These are phyloP conservation scores for Penaeus japonicus DNA, from an alignment of 1,140 invertebrate genomes.

Conservation along the genomic window DNA sequence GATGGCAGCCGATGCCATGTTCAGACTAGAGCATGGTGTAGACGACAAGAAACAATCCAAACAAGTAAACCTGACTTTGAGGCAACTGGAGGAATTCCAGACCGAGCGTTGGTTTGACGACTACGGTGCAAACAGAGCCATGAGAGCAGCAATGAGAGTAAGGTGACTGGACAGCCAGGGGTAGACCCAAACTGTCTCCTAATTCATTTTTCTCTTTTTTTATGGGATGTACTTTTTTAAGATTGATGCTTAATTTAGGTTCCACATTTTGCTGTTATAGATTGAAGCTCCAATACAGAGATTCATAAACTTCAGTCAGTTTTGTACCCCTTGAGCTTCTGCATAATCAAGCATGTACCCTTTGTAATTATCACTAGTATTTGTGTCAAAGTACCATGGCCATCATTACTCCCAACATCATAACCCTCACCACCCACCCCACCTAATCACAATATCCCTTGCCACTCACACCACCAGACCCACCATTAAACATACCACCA, in stretches of 20 bases:
- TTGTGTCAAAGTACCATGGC: neutral
- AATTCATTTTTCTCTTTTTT: neutral
- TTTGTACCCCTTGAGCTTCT: no score
- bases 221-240: neutral
- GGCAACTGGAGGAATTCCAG: conserved; percentile 79
- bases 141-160: conserved; percentile 35
- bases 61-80: conserved; percentile 75
- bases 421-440: neutral
- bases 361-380: no score
- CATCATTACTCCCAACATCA: conserved; percentile 23
- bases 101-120: conserved; percentile 67
- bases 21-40: conserved; percentile 87
- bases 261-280: no score
- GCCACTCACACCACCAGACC: no score
- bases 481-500: no score
- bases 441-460: no score
- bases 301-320: no score
- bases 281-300: no score
- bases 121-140: conserved; percentile 17
- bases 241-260: no score
- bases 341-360: neutral
- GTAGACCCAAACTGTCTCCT: neutral
- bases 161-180: neutral
- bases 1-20: conserved; percentile 95
- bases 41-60: conserved; percentile 80